Base-by-base conservation (phyloP, 2,113 vertebrate genomes). In the Ctenomys sociabilis region DNA sequence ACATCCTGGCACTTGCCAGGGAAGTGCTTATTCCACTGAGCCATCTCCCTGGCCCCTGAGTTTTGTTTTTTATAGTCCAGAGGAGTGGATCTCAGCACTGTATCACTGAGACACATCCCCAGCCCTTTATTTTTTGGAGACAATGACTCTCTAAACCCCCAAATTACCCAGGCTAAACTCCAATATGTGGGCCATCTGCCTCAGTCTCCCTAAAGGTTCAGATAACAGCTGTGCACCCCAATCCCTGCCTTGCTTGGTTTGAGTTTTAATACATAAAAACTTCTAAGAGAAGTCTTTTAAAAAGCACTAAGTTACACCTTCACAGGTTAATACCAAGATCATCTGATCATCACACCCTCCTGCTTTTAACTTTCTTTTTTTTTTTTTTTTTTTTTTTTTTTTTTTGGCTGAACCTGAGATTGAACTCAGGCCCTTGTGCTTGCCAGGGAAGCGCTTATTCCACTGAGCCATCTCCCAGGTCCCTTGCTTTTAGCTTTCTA, bases 251-350 rank as follows among this genome's bases (percentile, higher is more conserved):
- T 52, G 49, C 30, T 64, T 96, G 52, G 59, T 73, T n/a, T 89
- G 45, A 70, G 37, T 82, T 96, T 95, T 91, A 91, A 88, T 75
- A 52, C 35, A 91, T 90, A 95, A 95, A 90, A 88, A 85, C 59
- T 12, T 49, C 40, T 35, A 30, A 81, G 70, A 66, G 57, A 85
- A 88, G 32, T 75, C 40, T 2, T 75, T 90, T 72, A 91, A 93
- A 59, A 90, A 37, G 37, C 92, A 32, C 52, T 85, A 88, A 32
- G 83, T 28, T 43, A 96, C 93, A 35, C 81, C 95, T 32, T 90
- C 90, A 95, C 85, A 94, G 81, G 72, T 94, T 87, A 95, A 95
- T 94, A 88, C 80, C 64, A 95, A 90, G 40, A 96, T 90, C 66
- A 90, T 45, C 57, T 52, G 43, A 81, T 12, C 91, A 94, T 94